phyloP scores from a whole-genome alignment of 2,113 vertebrate species.

The Anarhynchus alexandrinus region DNA sequence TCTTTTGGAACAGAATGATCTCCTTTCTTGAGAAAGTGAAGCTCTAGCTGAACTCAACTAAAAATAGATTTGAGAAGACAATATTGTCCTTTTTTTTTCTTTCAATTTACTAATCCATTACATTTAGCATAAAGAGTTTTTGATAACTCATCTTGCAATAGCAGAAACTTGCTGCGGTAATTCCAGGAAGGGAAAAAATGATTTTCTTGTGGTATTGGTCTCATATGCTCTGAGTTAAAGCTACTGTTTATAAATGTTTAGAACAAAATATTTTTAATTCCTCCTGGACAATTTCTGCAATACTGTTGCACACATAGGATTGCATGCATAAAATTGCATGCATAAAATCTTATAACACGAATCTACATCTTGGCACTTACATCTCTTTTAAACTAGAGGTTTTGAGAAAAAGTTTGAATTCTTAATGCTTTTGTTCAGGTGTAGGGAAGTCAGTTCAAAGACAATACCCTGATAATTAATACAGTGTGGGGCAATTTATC shows the following conservation, averaged over 20 bases:
- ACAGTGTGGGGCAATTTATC: not conserved
- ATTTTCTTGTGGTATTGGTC: not conserved
- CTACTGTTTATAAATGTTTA: not conserved
- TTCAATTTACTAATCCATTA: not conserved
- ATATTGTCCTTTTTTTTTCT: not conserved
- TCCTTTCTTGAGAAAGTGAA: not conserved
- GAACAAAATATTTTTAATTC: not conserved
- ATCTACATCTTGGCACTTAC: not conserved
- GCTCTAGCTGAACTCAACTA: not conserved
- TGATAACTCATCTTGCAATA: not conserved
- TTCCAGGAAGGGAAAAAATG: not conserved
- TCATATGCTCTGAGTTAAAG: not conserved
- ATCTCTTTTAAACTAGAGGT: not conserved
- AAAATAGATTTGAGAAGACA: not conserved
- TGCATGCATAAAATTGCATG: not conserved
- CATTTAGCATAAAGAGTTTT: not conserved
- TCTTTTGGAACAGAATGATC: not conserved
- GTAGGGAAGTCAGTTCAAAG: not conserved
- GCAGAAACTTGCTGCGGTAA: not conserved
- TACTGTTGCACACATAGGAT: fast-evolving
- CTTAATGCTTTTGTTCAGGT: not conserved
- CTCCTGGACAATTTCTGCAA: not conserved
- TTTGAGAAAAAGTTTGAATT: not conserved
- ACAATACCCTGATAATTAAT: not conserved
- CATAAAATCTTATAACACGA: not conserved